Evolutionary conservation across 2,113 vertebrate genomes (phyloP), one percentile per base, ranked within the genome.

Genomic region (Pycnonotus jocosus): DNA sequence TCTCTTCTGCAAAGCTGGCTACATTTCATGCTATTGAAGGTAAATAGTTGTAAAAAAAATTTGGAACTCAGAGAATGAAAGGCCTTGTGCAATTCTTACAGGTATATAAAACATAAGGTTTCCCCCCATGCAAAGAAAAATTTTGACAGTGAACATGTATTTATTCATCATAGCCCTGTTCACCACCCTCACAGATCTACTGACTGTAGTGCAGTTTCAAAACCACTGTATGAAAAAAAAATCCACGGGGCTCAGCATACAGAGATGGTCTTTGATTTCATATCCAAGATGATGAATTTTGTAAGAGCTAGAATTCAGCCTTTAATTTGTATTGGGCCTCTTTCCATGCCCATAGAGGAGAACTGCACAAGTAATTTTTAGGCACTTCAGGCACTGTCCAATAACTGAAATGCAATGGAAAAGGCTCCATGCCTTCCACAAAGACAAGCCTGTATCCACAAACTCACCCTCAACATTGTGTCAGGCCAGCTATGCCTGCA

Each of bases 261-360:
- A 51, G 79, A 82, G 37, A 51, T 60, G 37, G 28, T 74, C 71
- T 93, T 90, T 90, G 82, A 83, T 79, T 96, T 93, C 17, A 0
- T 78, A 74, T 27, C 61, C 40, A 74, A 92, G 76, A 51, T 28
- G 25, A 84, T 68, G 47, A 88, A 93, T 90, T 94, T 88, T 92
- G 71, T 47, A 92, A 71, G 17, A 88, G 65, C 60, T 78, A 84
- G 53, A 88, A 94, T 92, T 92, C 65, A 92, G 76, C 60, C 92
- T 93, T 86, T 86, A 60, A 81, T 61, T 86, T 94, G 28, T 71
- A 71, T 24, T 38, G n/a, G 48, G 65, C 31, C 7, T 73, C 42
- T 38, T 87, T 62, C 89, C 42, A 61, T 82, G 45, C 38, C 70
- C 30, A 51, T 33, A 72, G 28, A 92, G 27, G 11, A 93, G 61